Evolutionary conservation across 2,113 vertebrate species (phyloP), one percentile per base, ranked within the genome.

Genomic region (Chrysochloris asiatica): DNA sequence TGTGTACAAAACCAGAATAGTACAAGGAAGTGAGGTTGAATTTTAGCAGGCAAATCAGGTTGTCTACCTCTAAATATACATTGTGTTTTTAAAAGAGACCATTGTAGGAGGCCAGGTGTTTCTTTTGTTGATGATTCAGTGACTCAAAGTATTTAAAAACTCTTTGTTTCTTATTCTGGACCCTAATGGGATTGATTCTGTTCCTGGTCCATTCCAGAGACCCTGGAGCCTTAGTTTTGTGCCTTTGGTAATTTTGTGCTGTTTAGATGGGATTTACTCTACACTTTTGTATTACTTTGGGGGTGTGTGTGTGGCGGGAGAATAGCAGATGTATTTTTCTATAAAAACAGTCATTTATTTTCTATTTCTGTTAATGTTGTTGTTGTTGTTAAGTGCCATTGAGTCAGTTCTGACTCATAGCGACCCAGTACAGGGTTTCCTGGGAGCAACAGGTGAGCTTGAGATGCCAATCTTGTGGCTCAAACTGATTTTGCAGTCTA

Each of bases 11-110:
- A n/a, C 38, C 47, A 69, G 41, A 6, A 4, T 19, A 85, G 26
- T 47, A 41, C 22, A 24, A 92, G 75, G 36, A 84, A 47, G 67
- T 13, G 41, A 80, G 43, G 28, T 6, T n/a, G 33, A 75, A 47
- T 81, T 80, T 90, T 13, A 91, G 72, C 30, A 87, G 91, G 43
- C 36, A n/a, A 72, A 80, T 63, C 2, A 16, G 89, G 86, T 90
- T 52, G 24, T 24, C 47, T 61, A 14, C 54, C 67, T 73, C 16
- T 72, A 83, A 85, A 75, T 24, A 22, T 56, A 30, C 2, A 41
- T 2, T 47, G 33, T 16, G 28, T 16, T 90, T 19, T 79, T 88
- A 48, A 76, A 45, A 77, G 75, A 81, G 80, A 56, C 54, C 52
- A 43, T 5, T 8, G 24, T 61, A 36, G 47, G 24, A 76, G 43